phyloP scores from a whole-genome alignment of 2,888 invertebrate genomes.

The Netelia virgata region DNA sequence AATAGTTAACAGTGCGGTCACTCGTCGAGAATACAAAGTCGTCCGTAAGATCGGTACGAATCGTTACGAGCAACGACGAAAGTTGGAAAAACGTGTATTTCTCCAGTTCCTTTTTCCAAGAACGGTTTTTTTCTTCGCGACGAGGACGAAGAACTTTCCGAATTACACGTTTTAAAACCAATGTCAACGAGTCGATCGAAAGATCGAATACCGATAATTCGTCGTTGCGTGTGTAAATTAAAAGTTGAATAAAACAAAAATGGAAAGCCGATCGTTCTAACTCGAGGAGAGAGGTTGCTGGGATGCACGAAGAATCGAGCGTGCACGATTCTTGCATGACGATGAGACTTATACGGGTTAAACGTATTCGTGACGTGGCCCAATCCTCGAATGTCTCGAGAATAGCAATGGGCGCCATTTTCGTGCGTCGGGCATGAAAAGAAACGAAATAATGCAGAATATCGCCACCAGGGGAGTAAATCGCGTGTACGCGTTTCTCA shows the following conservation, averaged over 20 bases:
- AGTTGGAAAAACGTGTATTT: slow-evolving; percentile 40
- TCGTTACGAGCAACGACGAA: slow-evolving; percentile 37
- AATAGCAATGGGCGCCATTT: slow-evolving; percentile 59
- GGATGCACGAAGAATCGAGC: slow-evolving; percentile 15
- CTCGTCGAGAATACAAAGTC: slow-evolving; percentile 54
- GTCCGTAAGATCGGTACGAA: slow-evolving; percentile 49
- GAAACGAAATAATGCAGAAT: too few relatives aligned
- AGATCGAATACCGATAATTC: too few relatives aligned
- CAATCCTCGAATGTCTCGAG: slow-evolving; percentile 36
- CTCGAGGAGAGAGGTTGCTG: slow-evolving; percentile 14
- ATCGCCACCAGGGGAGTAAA: neutral
- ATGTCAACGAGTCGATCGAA: neutral
- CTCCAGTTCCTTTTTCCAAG: neutral
- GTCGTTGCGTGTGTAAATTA: slow-evolving; percentile 9
- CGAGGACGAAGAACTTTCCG: slow-evolving; percentile 18
- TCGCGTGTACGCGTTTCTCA: neutral
- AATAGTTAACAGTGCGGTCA: neutral
- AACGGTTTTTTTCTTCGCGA: neutral
- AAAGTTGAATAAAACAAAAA: slow-evolving; percentile 40
- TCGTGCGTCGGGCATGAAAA: slow-evolving; percentile 31
- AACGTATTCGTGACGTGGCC: slow-evolving; percentile 74
- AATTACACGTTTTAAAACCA: slow-evolving; percentile 8
- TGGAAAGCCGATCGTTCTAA: slow-evolving; percentile 50
- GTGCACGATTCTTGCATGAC: slow-evolving; percentile 60
- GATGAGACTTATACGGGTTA: slow-evolving; percentile 75